Percentiles rank a stretch among this genome's conserved stretches.
Evolutionary conservation across 2,888 invertebrate genomes (phyloP).

Genomic region (Galerucella calmariensis): DNA sequence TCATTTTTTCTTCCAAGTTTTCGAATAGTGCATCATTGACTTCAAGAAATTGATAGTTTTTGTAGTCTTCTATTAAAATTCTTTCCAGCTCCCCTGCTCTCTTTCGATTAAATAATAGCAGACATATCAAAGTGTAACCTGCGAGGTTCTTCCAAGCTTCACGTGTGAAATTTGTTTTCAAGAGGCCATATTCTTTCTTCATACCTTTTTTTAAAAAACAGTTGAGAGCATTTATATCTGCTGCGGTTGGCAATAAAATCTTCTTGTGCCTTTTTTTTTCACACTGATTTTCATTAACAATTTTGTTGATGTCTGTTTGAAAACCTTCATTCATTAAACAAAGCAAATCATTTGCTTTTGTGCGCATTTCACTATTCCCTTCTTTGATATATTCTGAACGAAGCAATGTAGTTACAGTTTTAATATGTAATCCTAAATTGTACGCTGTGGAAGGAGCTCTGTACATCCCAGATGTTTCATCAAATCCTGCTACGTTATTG

Average conservation of each 20-base stretch:
- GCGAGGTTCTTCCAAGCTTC: slow-evolving; percentile 32
- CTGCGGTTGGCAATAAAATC: slow-evolving; percentile 30
- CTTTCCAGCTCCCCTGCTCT: slow-evolving; percentile 40
- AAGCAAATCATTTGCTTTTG: slow-evolving; percentile 28
- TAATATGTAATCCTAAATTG: slow-evolving; percentile 28
- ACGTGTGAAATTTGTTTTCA: slow-evolving; percentile 25
- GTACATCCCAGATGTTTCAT: slow-evolving; percentile 28
- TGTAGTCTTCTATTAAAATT: slow-evolving; percentile 32
- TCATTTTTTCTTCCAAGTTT: slow-evolving; percentile 12
- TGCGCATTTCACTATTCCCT: slow-evolving; percentile 6
- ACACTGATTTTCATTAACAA: slow-evolving; percentile 29
- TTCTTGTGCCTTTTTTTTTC: no score
- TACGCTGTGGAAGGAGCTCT: slow-evolving; percentile 32
- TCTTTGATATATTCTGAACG: slow-evolving; percentile 22
- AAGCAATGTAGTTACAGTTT: slow-evolving; percentile 12
- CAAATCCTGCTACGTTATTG: slow-evolving; percentile 29
- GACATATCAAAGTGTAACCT: slow-evolving; percentile 28
- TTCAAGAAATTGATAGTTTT: slow-evolving; percentile 29
- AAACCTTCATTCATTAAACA: slow-evolving; percentile 29
- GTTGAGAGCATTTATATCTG: slow-evolving; percentile 35
- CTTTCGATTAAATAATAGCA: slow-evolving; percentile 41
- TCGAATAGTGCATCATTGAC: slow-evolving; percentile 19
- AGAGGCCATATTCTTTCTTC: slow-evolving; percentile 8
- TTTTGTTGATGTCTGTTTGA: slow-evolving; percentile 32
- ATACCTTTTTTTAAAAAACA: slow-evolving; percentile 28